Evolutionary conservation across 2,113 vertebrate species (phyloP).

Genomic region (Alosa alosa): DNA sequence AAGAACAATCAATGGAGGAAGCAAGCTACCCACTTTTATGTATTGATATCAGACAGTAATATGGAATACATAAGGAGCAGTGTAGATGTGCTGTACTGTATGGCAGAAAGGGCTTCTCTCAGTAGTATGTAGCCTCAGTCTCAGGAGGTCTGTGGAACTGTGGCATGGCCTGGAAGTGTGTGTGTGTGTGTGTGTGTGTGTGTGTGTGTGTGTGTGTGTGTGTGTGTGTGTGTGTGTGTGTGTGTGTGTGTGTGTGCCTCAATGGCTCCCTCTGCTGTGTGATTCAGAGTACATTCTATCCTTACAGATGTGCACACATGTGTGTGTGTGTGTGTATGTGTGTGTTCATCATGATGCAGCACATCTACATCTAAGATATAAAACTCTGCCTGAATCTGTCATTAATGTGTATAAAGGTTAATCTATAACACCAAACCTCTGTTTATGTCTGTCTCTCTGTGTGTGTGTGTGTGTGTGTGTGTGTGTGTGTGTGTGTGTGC

Average conservation of each 20-base stretch:
- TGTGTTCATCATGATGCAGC: no score
- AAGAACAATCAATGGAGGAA: neutral
- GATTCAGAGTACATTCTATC: no score
- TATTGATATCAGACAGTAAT: no score
- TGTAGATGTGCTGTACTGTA: no score
- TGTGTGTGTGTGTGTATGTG: no score
- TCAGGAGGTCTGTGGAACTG: neutral
- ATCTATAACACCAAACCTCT: neutral
- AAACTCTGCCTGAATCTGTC: no score
- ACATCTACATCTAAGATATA: no score
- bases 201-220: neutral
- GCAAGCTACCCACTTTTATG: neutral
- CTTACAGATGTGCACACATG: no score
- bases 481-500: constrained; percentile 23
- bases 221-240: neutral
- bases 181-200: neutral
- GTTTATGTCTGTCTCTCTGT: constrained; percentile 20
- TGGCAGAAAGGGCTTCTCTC: neutral
- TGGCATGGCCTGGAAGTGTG: neutral
- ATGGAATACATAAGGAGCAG: no score
- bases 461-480: constrained; percentile 20
- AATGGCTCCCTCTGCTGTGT: no score
- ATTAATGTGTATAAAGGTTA: no score
- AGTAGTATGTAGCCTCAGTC: neutral
- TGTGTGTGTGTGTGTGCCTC: neutral